phyloP scores from a whole-genome alignment of 2,113 vertebrate species.

The Phyllostomus hastatus region DNA sequence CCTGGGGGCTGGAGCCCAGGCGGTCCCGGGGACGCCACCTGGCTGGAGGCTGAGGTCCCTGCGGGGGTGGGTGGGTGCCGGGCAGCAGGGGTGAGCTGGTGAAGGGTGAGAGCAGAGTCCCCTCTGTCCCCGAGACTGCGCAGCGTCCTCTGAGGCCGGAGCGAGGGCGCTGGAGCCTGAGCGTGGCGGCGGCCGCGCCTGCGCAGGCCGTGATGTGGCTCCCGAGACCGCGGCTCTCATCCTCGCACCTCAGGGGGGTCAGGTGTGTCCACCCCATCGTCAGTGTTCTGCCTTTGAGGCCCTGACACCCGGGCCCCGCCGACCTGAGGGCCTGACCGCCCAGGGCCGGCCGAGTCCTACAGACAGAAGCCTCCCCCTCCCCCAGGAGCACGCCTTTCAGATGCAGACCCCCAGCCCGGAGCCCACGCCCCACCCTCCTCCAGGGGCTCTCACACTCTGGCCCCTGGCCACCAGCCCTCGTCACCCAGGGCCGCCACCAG shows the following conservation, averaged over 20 bases:
- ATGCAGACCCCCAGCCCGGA: not conserved
- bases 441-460: not conserved
- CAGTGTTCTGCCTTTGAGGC: not conserved
- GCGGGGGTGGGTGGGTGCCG: fast-evolving
- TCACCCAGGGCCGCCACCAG: no score
- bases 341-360: not conserved
- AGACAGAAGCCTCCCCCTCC: fast-evolving
- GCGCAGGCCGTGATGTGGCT: fast-evolving
- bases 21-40: not conserved
- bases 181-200: fast-evolving
- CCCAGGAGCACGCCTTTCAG: fast-evolving
- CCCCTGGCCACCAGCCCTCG: not conserved
- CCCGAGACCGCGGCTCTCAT: fast-evolving
- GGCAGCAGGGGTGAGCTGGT: not conserved
- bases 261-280: fast-evolving
- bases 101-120: not conserved
- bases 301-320: not conserved
- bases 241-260: not conserved
- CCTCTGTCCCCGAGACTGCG: fast-evolving
- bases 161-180: fast-evolving
- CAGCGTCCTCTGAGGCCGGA: not conserved
- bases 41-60: not conserved
- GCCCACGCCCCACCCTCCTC: not conserved
- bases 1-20: fast-evolving
- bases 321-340: not conserved